Percentiles rank a stretch among this genome's conserved stretches.
phyloP scores from a whole-genome alignment of 92 coral and sea anemone genomes.

The Meandrina meandrites region DNA sequence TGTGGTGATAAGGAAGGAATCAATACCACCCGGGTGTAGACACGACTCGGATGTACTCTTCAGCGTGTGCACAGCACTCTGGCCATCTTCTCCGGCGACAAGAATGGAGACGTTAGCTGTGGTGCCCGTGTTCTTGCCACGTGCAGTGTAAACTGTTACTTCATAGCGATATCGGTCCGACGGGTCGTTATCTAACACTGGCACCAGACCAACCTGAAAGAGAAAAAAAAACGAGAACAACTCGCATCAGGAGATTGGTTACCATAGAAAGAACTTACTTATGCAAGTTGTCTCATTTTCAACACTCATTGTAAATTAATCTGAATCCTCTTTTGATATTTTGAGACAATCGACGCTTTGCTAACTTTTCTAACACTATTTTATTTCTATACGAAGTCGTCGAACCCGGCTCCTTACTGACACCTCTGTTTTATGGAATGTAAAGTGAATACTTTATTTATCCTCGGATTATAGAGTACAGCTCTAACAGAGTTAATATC shows the following conservation, averaged over 20 bases:
- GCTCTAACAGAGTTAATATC: too few species aligned
- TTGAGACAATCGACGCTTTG: background rate
- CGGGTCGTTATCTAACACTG: conserved; percentile 79
- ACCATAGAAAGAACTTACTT: background rate
- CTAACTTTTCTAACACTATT: background rate
- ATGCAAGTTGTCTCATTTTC: too few species aligned
- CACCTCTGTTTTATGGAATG: background rate
- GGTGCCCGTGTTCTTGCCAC: conserved; percentile 78
- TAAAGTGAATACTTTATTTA: too few species aligned
- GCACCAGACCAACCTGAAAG: conserved; percentile 69
- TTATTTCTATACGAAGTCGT: too few species aligned
- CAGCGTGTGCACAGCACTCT: conserved; percentile 76
- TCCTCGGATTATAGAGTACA: too few species aligned
- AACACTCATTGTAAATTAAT: too few species aligned
- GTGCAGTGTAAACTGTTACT: conserved; percentile 87
- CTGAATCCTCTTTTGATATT: too few species aligned
- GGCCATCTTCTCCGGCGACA: conserved; percentile 82
- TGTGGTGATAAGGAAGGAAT: conserved; percentile 87
- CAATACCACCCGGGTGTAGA: conserved; percentile 79
- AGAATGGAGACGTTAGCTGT: conserved; percentile 85
- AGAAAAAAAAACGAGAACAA: background rate
- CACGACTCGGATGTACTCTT: conserved; percentile 62
- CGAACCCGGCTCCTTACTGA: too few species aligned
- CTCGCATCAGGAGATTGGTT: background rate
- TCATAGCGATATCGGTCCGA: conserved; percentile 80